Base-by-base conservation (phyloP, 1,140 invertebrate genomes). In the Drosophila lacteicornis region DNA sequence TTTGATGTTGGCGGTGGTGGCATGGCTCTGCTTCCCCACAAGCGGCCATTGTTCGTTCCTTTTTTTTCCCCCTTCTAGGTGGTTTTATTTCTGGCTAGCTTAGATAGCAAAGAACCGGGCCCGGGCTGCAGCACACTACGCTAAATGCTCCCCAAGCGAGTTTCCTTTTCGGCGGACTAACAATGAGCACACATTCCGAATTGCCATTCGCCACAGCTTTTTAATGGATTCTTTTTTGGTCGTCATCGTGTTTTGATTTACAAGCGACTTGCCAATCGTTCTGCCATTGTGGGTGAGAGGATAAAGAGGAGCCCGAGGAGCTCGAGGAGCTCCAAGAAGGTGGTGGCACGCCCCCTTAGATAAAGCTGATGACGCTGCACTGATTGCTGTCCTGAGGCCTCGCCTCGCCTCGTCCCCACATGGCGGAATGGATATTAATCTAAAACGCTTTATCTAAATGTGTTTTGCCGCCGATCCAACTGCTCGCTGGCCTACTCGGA, bases 361-460 rank as follows among this genome's bases (percentile, higher is more conserved):
- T 79, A 69, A 67, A 80, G 73, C 70, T 84, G 84, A 87, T 88
- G 83, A 88, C 73, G 84, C 69, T 84, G 84, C 85, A 88, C 51
- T 88, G 84, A 88, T 88, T 88, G 84, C 84, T 78, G 80, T 47
- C 77, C 74, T 47, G 51, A 71, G 83, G 83, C 78, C 0, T 30
- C 15, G 53, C 27, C 27, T 30, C 27, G 9, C 27, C 27, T 30
- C 27, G 9, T 30, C 47, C 50, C 55, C 75, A 88, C 62, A 80
- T 81, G 80, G 82, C 51, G 38, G 49, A 36, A 36, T 43, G 58
- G 40, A 78, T 56, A 81, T 81, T 88, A 80, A 88, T 90, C 84
- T 90, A 84, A 88, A 88, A 79, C 84, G 84, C 85, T 88, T 87
- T 88, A 88, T 88, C 85, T 88, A 88, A 88, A 88, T 88, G 84